Conservation (phyloP, 2,797 vertebrate genomes). For the Schizopygopsis malacanthus region DNA sequence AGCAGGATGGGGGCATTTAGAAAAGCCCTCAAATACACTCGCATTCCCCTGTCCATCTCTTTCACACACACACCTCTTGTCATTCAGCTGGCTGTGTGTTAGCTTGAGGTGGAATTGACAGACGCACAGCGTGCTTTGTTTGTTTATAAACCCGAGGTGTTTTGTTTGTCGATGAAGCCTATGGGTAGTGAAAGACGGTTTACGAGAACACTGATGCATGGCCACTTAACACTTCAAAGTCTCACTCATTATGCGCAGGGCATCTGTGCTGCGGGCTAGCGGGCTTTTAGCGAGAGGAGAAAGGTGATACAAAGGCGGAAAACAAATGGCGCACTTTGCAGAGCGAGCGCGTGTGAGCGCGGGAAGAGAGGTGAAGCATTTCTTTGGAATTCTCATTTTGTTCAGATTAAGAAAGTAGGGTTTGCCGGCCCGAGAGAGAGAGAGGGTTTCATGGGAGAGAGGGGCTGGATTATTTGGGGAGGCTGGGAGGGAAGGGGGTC, state of each 20-base stretch:
- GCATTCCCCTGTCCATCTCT: constrained; percentile 11
- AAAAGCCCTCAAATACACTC: constrained; percentile 18
- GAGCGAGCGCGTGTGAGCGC: constrained; percentile 58
- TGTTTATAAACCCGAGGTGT: constrained; percentile 51
- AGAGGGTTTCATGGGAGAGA: constrained; percentile 67
- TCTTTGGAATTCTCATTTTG: constrained; percentile 81
- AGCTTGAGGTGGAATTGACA: constrained; percentile 79
- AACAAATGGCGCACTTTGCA: constrained; percentile 26
- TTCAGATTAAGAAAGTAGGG: constrained; percentile 78
- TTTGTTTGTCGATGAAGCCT: constrained; percentile 34
- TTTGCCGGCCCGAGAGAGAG: constrained; percentile 27
- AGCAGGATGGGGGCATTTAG: constrained; percentile 71
- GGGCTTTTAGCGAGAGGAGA: constrained; percentile 52
- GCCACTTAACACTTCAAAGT: constrained; percentile 79
- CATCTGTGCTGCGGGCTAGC: constrained; percentile 55
- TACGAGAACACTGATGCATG: constrained; percentile 67
- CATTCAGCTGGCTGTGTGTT: constrained; percentile 75
- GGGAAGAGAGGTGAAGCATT: constrained; percentile 70
- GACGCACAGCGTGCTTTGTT: constrained; percentile 51
- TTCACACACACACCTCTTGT: constrained; percentile 51
- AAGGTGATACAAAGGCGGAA: constrained; percentile 30
- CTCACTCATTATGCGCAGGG: constrained; percentile 64
- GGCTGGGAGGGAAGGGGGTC: constrained; percentile 58
- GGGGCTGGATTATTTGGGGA: constrained; percentile 62
- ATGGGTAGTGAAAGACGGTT: constrained; percentile 48